A percentile compares a stretch with the other conserved stretches of the same genome.
phyloP scores from a whole-genome alignment of 2,113 vertebrate species.

The Gallinago undulata region DNA sequence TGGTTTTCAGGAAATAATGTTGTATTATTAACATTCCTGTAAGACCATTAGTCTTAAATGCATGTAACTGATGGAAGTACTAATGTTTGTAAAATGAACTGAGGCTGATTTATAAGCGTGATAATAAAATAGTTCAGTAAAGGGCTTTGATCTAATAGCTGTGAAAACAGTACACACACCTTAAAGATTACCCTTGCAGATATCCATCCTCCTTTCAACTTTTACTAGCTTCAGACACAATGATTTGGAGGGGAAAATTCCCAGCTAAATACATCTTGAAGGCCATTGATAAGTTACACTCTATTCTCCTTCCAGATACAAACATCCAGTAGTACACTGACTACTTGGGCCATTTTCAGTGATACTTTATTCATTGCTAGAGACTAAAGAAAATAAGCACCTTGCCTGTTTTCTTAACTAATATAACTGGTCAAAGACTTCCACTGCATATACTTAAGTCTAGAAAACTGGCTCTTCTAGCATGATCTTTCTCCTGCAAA shows the following conservation, averaged over 20 bases:
- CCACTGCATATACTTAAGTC: not conserved
- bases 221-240: constrained; percentile 39
- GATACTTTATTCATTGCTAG: not conserved
- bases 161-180: constrained; percentile 59
- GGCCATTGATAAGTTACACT: not conserved
- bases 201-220: constrained; percentile 64
- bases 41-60: constrained; percentile 70
- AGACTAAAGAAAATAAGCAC: not conserved
- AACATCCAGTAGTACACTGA: not conserved
- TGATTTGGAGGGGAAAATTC: not conserved
- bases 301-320: not conserved
- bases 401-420: not conserved
- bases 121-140: constrained; percentile 69
- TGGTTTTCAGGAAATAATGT: constrained; percentile 61
- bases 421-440: not conserved
- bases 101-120: constrained; percentile 66
- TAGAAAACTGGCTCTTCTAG: not conserved
- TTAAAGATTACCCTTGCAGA: constrained; percentile 64
- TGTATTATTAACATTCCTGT: constrained; percentile 73
- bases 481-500: not conserved
- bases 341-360: not conserved
- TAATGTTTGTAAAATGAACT: constrained; percentile 70
- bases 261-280: not conserved
- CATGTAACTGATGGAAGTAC: constrained; percentile 57
- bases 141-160: constrained; percentile 68